Evolutionary conservation across 2,888 invertebrate genomes (phyloP), one percentile per base, ranked within the genome.

Genomic region (Lutraria lutraria): DNA sequence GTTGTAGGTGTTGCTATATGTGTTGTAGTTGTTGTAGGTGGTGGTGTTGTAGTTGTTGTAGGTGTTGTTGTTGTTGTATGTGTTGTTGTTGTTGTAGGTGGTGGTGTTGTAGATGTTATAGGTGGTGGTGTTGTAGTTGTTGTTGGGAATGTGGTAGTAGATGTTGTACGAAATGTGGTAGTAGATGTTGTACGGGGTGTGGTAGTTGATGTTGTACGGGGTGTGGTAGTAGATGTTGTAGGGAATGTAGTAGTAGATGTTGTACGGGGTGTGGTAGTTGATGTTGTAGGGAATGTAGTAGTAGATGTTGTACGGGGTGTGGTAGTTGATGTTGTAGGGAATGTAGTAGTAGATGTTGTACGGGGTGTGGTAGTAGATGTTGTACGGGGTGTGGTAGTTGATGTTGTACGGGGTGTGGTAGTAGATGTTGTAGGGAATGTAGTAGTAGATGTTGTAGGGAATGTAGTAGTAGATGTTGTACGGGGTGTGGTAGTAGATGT

Each of bases 11-110:
- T 19, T 21, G 60, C 21, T 60, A n/a, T 1, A 19, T n/a, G 60
- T 60, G 21, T 0, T 19, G 60, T 19, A n/a, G 60, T 19, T 21
- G 60, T 19, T 60, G 60, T 21, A 21, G 60, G 21, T 0, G 60
- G 12, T 13, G 72, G 8, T 29, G 68, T 21, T 13, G 72, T 29
- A 4, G 31, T 29, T 25, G 72, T 72, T 29, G 72, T 12, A 0
- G 72, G 12, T 8, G 72, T 13, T 72, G 31, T 29, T 25, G 72
- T 25, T 25, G 85, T 86, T 21, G 88, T 79, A 10, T 79, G 0
- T n/a, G 86, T n/a, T 12, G 83, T 85, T 10, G 86, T 76, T 53
- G 72, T 76, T 13, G 85, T 56, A 25, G 87, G 3, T 12, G 88
- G 31, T 21, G 88, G 1, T 15, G 84, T 60, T 4, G 88, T n/a